Conservation (phyloP, 2,888 invertebrate genomes). For the Drosophila glabriapex region DNA sequence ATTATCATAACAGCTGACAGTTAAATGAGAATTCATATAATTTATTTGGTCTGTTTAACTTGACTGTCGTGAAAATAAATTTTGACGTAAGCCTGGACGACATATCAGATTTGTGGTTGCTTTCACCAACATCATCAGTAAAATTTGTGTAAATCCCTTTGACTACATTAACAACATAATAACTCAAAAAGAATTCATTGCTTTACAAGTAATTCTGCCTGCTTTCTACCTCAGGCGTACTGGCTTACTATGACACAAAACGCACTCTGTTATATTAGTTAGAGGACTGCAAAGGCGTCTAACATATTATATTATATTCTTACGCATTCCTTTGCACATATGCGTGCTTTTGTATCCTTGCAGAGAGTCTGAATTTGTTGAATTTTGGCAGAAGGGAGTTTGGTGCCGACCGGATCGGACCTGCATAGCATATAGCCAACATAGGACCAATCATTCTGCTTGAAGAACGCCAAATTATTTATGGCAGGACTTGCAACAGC, state of each 20-base stretch:
- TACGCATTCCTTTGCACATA: background rate
- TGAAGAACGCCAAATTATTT: background rate
- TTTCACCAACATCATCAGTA: background rate
- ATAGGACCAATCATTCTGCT: background rate
- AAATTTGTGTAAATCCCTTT: background rate
- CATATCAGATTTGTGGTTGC: background rate
- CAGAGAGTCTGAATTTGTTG: background rate
- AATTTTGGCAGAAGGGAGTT: background rate
- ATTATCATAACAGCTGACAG: background rate
- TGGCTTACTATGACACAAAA: background rate
- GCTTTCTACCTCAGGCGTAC: background rate
- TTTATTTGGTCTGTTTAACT: background rate
- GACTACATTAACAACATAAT: background rate
- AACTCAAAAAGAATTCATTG: background rate
- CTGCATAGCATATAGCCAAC: background rate
- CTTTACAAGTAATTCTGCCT: background rate
- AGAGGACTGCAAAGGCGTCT: background rate
- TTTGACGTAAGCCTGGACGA: background rate
- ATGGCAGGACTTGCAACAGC: constrained; percentile 8
- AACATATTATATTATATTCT: background rate
- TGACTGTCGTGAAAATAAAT: background rate
- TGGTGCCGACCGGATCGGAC: background rate
- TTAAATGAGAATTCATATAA: background rate
- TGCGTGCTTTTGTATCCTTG: background rate
- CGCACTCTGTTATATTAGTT: background rate